Evolutionary conservation across 2,113 vertebrate species (phyloP).

Genomic region (Ovis canadensis): DNA sequence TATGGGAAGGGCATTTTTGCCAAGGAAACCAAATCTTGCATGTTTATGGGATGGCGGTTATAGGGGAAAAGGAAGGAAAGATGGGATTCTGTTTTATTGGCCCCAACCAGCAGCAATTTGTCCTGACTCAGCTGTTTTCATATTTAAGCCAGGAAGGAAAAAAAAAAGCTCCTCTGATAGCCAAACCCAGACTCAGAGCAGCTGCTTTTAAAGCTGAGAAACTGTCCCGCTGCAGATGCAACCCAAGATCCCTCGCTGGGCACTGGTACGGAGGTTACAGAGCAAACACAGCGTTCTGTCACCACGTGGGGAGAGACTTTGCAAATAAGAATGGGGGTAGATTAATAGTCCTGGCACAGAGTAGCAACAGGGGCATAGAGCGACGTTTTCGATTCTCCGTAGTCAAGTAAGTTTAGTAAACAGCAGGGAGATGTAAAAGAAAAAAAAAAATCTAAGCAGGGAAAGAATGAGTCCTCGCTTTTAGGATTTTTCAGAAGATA

Average conservation of each 20-base stretch:
- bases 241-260: background rate
- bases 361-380: too few relatives aligned
- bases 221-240: rapidly evolving
- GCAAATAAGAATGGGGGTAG: background rate
- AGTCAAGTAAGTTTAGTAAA: background rate
- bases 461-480: background rate
- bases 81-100: background rate
- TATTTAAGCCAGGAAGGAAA: background rate
- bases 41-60: background rate
- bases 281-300: background rate
- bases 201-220: background rate
- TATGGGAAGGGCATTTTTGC: background rate
- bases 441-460: background rate
- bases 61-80: background rate
- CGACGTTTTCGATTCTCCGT: background rate
- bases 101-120: background rate
- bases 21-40: background rate
- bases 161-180: background rate
- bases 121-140: background rate
- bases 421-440: background rate
- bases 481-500: constrained; percentile 42
- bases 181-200: background rate
- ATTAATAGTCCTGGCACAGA: background rate
- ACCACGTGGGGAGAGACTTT: background rate
- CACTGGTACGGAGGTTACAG: background rate